These are phyloP conservation scores for Brienomyrus longianalis DNA, from an alignment of 2,113 vertebrate species.

Conservation along the genomic window DNA sequence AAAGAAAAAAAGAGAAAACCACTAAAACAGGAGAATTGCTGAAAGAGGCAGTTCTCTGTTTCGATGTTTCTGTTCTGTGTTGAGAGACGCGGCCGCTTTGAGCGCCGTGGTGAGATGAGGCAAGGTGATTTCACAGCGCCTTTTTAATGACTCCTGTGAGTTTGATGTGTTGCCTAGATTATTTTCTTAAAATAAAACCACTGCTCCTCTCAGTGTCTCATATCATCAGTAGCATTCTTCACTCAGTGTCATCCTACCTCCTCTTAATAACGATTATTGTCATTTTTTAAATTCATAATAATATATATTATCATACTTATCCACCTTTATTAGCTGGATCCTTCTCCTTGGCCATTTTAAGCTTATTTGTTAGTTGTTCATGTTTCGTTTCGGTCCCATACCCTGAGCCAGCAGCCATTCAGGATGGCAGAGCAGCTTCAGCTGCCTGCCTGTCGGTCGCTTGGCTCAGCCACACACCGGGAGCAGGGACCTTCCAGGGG, in stretches of 20 bases:
- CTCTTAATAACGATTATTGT: not conserved
- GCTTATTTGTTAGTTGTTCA: not conserved
- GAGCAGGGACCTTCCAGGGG: not conserved
- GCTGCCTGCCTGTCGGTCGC: not conserved
- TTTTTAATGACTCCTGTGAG: conserved; percentile 3
- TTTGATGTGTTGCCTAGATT: not conserved
- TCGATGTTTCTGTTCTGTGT: not conserved
- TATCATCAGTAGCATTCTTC: not conserved
- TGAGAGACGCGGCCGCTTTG: not conserved
- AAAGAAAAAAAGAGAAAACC: not conserved
- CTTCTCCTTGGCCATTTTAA: not conserved
- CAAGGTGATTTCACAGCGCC: not conserved
- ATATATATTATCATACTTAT: not conserved
- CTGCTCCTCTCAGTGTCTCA: not conserved
- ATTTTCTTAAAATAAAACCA: not conserved
- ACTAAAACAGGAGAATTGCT: not conserved
- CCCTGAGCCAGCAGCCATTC: not conserved
- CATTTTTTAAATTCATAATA: not conserved
- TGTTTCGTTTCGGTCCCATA: not conserved
- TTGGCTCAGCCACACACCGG: not conserved
- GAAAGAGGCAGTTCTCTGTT: conserved; percentile 15
- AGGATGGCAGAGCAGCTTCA: not conserved
- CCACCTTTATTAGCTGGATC: not conserved
- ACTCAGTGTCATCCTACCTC: not conserved
- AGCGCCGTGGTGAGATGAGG: not conserved